Percentiles rank a stretch among this genome's conserved stretches.
phyloP scores from a whole-genome alignment of 2,797 vertebrate genomes.

The Anguilla marmorata region DNA sequence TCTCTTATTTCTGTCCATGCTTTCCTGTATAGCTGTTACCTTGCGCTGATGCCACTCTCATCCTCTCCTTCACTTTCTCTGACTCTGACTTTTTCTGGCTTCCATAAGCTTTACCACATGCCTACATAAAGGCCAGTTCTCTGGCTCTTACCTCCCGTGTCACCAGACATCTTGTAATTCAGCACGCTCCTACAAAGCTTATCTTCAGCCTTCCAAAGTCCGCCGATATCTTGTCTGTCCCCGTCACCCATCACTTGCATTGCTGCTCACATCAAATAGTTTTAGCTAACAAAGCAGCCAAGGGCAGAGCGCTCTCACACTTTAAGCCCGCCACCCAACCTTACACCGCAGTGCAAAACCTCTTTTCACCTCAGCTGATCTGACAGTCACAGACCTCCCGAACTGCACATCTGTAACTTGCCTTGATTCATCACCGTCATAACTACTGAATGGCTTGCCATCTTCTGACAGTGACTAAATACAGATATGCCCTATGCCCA shows the following conservation, averaged over 20 bases:
- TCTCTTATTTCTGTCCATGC: neutral
- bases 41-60: neutral
- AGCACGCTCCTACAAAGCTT: neutral
- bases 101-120: neutral
- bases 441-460: neutral
- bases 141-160: neutral
- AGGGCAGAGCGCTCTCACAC: neutral
- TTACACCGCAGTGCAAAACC: neutral
- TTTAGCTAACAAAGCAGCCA: neutral
- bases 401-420: neutral
- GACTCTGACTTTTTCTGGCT: neutral
- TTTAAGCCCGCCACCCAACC: neutral
- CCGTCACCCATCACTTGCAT: neutral
- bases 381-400: neutral
- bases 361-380: neutral
- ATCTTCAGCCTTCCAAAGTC: constrained; percentile 3
- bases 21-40: neutral
- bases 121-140: neutral
- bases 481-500: neutral
- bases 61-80: neutral
- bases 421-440: neutral
- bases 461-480: neutral
- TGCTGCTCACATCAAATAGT: neutral
- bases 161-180: neutral
- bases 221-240: neutral